Conservation (phyloP, 2,888 invertebrate species). For the Scelioninae gen. 1 region DNA sequence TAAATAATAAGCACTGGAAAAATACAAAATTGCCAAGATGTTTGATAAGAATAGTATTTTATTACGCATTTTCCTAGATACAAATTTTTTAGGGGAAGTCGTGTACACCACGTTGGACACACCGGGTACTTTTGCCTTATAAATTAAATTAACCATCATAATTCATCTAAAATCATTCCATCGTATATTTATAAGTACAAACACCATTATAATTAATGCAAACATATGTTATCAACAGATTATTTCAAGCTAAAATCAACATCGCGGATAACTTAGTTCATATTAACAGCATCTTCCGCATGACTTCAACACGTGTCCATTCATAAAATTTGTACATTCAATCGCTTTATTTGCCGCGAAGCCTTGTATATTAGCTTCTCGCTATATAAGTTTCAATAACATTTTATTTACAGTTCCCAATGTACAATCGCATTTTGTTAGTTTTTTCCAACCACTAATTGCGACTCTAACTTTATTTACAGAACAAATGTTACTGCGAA, state of each 20-base stretch:
- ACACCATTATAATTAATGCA: neutral
- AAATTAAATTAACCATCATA: constrained; percentile 28
- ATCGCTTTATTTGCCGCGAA: constrained; percentile 5
- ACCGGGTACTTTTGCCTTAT: constrained; percentile 31
- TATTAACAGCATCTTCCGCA: neutral
- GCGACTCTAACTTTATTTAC: constrained; percentile 32
- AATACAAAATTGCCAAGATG: neutral
- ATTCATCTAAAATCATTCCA: neutral
- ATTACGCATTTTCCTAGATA: constrained; percentile 48
- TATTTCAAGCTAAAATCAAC: neutral
- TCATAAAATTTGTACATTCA: constrained; percentile 19
- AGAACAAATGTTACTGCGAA: constrained; percentile 6
- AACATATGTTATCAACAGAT: neutral
- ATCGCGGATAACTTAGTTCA: neutral
- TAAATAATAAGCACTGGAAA: neutral
- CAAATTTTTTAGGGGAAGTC: constrained; percentile 30
- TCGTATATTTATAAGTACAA: neutral
- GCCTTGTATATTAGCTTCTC: constrained; percentile 24
- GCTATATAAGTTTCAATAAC: constrained; percentile 13
- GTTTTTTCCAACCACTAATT: neutral
- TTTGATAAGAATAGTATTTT: constrained; percentile 58
- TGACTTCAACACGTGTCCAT: neutral
- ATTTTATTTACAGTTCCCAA: constrained; percentile 43
- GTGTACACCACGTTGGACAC: neutral
- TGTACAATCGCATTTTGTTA: constrained; percentile 15